Evolutionary conservation across 2,888 invertebrate species (phyloP).

Genomic region (Campaea margaritaria): DNA sequence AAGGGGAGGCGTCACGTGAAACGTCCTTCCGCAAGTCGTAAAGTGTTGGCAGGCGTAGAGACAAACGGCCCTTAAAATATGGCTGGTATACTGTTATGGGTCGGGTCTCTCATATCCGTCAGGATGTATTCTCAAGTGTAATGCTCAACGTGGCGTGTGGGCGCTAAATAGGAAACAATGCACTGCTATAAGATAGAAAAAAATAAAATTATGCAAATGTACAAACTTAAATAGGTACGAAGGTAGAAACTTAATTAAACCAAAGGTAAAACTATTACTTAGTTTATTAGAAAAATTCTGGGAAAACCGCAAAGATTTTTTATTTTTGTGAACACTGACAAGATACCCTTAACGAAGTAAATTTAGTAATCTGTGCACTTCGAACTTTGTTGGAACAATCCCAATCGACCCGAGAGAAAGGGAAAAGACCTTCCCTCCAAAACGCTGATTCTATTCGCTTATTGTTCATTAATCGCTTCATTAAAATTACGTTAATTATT

Average conservation of each 20-base stretch:
- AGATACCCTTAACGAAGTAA: slow-evolving; percentile 19
- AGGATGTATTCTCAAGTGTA: neutral
- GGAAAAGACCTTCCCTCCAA: slow-evolving; percentile 19
- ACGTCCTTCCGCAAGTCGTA: slow-evolving; percentile 25
- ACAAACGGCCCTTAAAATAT: slow-evolving; percentile 17
- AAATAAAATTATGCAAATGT: no score
- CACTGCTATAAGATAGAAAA: no score
- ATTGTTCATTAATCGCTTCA: slow-evolving; percentile 8
- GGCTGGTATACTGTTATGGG: slow-evolving; percentile 2
- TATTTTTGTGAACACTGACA: no score
- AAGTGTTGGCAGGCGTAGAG: slow-evolving; percentile 8
- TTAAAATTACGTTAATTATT: no score
- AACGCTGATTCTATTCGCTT: slow-evolving; percentile 8
- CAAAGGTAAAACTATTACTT: no score
- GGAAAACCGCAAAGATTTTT: no score
- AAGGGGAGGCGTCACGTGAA: slow-evolving; percentile 23
- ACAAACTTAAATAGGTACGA: no score
- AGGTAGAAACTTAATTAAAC: no score
- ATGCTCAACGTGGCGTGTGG: no score
- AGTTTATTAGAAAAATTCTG: no score
- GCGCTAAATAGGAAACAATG: no score
- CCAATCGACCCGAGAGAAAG: slow-evolving; percentile 12
- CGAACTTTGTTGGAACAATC: slow-evolving; percentile 21
- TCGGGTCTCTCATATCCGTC: slow-evolving; percentile 1
- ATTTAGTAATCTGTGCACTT: slow-evolving; percentile 13